These are phyloP conservation scores for Mus caroli DNA, from an alignment of 2,797 vertebrate species.

Conservation along the genomic window DNA sequence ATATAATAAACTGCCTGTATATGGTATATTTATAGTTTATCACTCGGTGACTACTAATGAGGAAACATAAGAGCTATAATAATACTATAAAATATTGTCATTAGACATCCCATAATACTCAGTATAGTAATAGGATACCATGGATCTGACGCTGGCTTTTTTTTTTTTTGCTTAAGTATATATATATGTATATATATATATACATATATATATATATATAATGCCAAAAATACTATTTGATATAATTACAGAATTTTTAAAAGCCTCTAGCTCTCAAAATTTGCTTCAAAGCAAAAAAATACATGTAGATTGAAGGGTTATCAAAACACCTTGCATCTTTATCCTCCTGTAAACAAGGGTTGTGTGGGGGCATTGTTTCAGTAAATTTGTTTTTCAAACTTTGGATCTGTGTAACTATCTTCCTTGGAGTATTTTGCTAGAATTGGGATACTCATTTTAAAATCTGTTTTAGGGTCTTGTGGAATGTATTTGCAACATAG, in stretches of 20 bases:
- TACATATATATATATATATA: neutral
- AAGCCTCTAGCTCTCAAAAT: neutral
- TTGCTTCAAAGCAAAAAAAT: conserved; percentile 9
- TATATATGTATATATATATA: too few relatives aligned
- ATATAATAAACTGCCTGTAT: conserved; percentile 29
- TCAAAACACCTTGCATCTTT: conserved; percentile 60
- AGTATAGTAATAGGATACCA: neutral
- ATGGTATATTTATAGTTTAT: neutral
- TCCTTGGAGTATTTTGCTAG: conserved; percentile 18
- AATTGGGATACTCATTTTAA: neutral
- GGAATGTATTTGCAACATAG: neutral
- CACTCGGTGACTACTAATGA: neutral
- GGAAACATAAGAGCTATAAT: neutral
- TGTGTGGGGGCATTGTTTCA: too few relatives aligned
- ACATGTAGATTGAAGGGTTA: neutral
- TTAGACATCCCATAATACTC: neutral
- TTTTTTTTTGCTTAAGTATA: neutral
- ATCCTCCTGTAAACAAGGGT: conserved; percentile 1
- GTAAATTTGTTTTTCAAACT: neutral
- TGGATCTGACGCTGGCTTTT: neutral
- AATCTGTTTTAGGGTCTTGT: neutral
- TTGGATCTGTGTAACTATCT: neutral
- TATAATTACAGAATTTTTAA: conserved; percentile 16
- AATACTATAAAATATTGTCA: conserved; percentile 41
- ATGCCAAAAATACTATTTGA: conserved; percentile 42